Base-by-base conservation (phyloP, 2,888 invertebrate genomes). In the Toxonevra muliebris region DNA sequence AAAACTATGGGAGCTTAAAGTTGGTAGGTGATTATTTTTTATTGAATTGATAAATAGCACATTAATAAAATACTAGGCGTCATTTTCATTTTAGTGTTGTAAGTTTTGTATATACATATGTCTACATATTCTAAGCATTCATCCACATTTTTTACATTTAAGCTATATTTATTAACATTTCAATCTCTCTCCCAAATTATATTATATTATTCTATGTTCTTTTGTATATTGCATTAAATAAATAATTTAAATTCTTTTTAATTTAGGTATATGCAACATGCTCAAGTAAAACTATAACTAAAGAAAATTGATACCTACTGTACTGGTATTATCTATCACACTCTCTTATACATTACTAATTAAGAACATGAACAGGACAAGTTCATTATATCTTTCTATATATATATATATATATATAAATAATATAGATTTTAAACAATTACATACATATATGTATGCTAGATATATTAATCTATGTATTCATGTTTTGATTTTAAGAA, bases 231-330 rank as follows among this genome's bases (percentile, higher is more conserved):
- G 30, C 13, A 52, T 41, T 15, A 41, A 41, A 17, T 52, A 30
- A 50, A 58, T 50, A 61, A 68, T 69, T 75, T 75, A 69, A 65
- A 77, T 81, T 81, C 73, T 81, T 74, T 81, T 76, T 77, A 76
- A 81, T 81, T 76, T 82, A 81, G 81, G 81, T 82, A 77, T 78
- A 74, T 76, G 71, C 74, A 75, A 74, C 76, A 69, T 61, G 68
- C 66, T 70, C 72, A 74, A 72, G 62, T 30, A 60, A 66, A 53
- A 30, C 30, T 30, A 30, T 30, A 30, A 30, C 30, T 30, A 30
- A 59, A 59, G 64, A 65, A 65, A 58, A 30, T 30, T 30, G 30
- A 30, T 30, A 30, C 30, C 30, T 13, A 42, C 57, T 48, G 20
- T 64, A 58, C 64, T 43, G 48, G 57, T 58, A 40, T 57, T 64